Conservation (phyloP, 2,113 vertebrate genomes). For the Barbus barbus region DNA sequence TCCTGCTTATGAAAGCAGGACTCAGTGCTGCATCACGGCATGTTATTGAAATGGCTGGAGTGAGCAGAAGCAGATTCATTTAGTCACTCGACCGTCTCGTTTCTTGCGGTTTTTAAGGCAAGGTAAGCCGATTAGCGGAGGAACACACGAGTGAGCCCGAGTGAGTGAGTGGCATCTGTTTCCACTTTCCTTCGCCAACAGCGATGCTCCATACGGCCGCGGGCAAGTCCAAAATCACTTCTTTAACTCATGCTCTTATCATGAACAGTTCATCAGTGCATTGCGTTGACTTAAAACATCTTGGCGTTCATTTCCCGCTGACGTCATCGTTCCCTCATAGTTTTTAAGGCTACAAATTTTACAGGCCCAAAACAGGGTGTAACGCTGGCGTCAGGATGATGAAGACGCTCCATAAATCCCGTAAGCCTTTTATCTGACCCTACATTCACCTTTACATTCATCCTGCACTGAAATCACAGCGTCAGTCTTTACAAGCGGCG, state of each 20-base stretch:
- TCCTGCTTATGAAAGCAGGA: background rate
- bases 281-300: background rate
- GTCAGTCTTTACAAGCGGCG: background rate
- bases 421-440: background rate
- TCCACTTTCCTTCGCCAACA: conserved; percentile 49
- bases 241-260: background rate
- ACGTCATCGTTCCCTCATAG: background rate
- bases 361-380: background rate
- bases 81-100: conserved; percentile 46
- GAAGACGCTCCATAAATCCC: background rate
- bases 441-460: background rate
- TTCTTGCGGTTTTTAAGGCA: conserved; percentile 43
- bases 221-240: background rate
- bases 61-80: conserved; percentile 18
- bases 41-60: background rate
- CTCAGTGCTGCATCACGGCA: background rate
- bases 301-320: background rate
- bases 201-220: too few species aligned
- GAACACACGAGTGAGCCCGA: conserved; percentile 39
- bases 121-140: conserved; percentile 59
- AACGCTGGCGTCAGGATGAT: background rate
- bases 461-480: background rate
- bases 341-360: background rate
- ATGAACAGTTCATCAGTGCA: background rate
- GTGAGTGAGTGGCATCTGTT: too few species aligned